Evolutionary conservation across 1,140 invertebrate genomes (phyloP).

Genomic region (Leptoteleia sp.): DNA sequence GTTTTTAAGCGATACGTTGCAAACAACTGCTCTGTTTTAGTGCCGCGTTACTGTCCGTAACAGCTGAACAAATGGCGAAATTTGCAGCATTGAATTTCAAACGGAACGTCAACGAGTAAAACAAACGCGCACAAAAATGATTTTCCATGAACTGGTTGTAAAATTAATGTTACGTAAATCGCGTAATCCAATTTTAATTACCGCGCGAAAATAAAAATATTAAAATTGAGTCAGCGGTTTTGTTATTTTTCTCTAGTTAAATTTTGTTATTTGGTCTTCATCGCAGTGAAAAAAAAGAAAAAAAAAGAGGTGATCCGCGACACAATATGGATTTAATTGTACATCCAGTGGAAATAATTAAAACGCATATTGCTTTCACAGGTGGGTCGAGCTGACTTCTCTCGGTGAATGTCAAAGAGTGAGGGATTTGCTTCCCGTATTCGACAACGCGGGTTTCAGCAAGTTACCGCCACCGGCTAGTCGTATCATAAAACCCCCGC

Average conservation of each 20-base stretch:
- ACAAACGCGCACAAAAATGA: conserved; percentile 20
- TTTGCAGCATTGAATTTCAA: conserved; percentile 25
- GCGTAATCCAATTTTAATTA: conserved; percentile 31
- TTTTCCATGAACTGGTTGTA: conserved; percentile 4
- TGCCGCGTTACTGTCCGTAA: conserved; percentile 12
- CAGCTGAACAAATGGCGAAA: conserved; percentile 23
- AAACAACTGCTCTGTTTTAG: conserved; percentile 16
- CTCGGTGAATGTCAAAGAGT: conserved; percentile 83
- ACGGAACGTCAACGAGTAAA: conserved; percentile 1
- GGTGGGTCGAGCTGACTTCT: conserved; percentile 76
- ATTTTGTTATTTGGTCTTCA: too few species aligned
- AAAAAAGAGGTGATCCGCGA: too few species aligned
- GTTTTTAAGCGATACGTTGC: conserved; percentile 15
- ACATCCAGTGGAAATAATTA: conserved; percentile 36
- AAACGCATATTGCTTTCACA: conserved; percentile 64
- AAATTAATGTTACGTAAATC: conserved; percentile 37
- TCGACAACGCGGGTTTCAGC: conserved; percentile 89
- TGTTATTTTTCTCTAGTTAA: conserved; percentile 8
- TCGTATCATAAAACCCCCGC: conserved; percentile 87
- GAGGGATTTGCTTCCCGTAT: conserved; percentile 89
- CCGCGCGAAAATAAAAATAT: conserved; percentile 5
- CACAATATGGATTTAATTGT: conserved; percentile 42
- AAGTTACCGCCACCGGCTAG: conserved; percentile 89
- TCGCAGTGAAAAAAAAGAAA: too few species aligned
- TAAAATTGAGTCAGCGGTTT: neutral